Evolutionary conservation across 2,797 vertebrate species (phyloP), one percentile per base, ranked within the genome.

Genomic region (Urophycis tenuis): DNA sequence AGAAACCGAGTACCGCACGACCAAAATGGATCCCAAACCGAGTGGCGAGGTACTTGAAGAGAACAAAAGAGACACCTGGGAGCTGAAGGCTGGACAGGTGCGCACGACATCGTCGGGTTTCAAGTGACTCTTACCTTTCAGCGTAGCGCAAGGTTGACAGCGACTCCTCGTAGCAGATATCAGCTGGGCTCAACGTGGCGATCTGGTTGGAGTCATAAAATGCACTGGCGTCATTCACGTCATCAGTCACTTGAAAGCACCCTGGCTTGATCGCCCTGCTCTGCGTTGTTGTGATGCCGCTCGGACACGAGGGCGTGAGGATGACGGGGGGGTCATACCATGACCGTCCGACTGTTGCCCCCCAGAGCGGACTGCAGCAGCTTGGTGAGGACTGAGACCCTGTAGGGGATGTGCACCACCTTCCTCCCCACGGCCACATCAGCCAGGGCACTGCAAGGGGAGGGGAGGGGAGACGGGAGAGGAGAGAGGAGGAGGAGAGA

Each of bases 301-400:
- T 60, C 3, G 2, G 25, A n/a, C 53, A 8, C 8, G 22, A 60
- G 0, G 7, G 2, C 5, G 8, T 60, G 10, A n/a, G 53, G 53
- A 25, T 11, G 2, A 11, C 11, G 60, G 22, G 60, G 22, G 7
- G 22, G 19, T 53, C 8, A 25, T 92, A 96, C 95, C 96, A 97
- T 93, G 32, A 95, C 88, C 0, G 95, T 97, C 75, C 93, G 94
- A 84, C 96, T 97, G 91, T 96, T 97, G n/a, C 95, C 95, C 4
- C 95, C 96, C 78, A 97, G 90, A 0, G 95, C 95, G 6, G 95
- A 94, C 88, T 95, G 95, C 78, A 96, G 92, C 82, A 96, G 89
- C 87, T 95, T 96, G 77, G 95, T 97, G 70, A 97, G 94, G 32
- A 95, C 87, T 0, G 95, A 97, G 85, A 95, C 94, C 87, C 96